These are phyloP conservation scores for Ariopsis seemanni DNA, from an alignment of 2,113 vertebrate genomes.

Conservation along the genomic window DNA sequence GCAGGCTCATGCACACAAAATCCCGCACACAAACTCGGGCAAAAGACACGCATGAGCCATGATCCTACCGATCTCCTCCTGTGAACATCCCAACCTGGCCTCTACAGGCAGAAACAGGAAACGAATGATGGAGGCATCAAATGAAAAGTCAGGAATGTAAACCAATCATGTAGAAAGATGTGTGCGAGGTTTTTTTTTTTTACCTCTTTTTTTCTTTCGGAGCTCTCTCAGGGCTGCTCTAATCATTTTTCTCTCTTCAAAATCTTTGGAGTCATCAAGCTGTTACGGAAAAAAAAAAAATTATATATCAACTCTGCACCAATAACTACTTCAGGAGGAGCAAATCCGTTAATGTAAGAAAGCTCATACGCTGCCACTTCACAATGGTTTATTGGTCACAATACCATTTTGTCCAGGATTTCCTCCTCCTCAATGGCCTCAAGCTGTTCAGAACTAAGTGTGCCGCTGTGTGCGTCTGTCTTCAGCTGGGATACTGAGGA, in stretches of 20 bases:
- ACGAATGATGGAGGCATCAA: not conserved
- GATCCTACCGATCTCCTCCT: slow-evolving; percentile 73
- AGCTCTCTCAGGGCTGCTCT: slow-evolving; percentile 91
- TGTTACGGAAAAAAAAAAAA: slow-evolving; percentile 60
- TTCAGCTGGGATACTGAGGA: slow-evolving; percentile 61
- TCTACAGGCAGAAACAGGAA: slow-evolving; percentile 65
- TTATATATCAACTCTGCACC: no score
- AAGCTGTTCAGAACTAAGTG: slow-evolving; percentile 79
- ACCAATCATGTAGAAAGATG: not conserved
- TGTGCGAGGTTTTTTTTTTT: not conserved
- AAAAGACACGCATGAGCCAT: slow-evolving; percentile 48
- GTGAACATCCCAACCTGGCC: slow-evolving; percentile 71
- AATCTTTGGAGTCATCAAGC: slow-evolving; percentile 88
- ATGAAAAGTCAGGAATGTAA: not conserved
- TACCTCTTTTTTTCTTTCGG: slow-evolving; percentile 93
- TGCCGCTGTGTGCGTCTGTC: slow-evolving; percentile 56
- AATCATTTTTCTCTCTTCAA: slow-evolving; percentile 91
- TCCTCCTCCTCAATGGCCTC: slow-evolving; percentile 88
- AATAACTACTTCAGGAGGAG: not conserved
- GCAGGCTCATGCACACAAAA: slow-evolving; percentile 50
- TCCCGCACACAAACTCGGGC: slow-evolving; percentile 37
- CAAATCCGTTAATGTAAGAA: no score
- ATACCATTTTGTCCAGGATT: slow-evolving; percentile 94
- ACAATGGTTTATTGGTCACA: not conserved
- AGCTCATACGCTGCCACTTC: not conserved